phyloP scores from a whole-genome alignment of 2,888 invertebrate species.

The Serripes groenlandicus region DNA sequence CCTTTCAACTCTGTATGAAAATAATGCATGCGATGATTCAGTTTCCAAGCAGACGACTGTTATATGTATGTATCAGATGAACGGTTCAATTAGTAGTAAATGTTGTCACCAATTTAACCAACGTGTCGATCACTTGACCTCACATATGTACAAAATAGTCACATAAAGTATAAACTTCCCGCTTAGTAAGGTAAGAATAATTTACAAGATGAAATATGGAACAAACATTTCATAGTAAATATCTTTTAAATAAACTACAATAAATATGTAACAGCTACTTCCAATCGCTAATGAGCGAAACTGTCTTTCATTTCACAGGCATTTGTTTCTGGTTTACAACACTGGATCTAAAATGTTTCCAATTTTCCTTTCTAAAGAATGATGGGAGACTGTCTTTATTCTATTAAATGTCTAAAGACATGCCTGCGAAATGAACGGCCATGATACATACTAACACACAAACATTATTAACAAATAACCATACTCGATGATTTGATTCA shows the following conservation, averaged over 20 bases:
- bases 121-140: background rate
- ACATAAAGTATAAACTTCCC: slow-evolving; percentile 69
- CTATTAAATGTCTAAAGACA: background rate
- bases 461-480: slow-evolving; percentile 6
- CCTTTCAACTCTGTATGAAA: no score
- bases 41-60: no score
- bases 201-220: slow-evolving; percentile 65
- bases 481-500: slow-evolving; percentile 6
- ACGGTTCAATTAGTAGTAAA: no score
- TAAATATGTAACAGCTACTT: slow-evolving; percentile 52
- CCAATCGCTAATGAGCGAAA: background rate
- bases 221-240: slow-evolving; percentile 34
- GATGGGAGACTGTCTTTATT: background rate
- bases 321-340: background rate
- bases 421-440: background rate
- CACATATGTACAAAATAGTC: slow-evolving; percentile 49
- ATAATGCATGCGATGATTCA: no score
- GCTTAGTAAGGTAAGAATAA: slow-evolving; percentile 66
- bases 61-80: no score
- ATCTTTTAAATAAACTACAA: slow-evolving; percentile 44
- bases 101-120: background rate
- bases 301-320: background rate
- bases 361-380: background rate
- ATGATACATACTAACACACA: slow-evolving; percentile 1
- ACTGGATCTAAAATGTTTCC: background rate